Base-by-base conservation (phyloP, 1,140 invertebrate species). In the Brachystomella parvula region DNA sequence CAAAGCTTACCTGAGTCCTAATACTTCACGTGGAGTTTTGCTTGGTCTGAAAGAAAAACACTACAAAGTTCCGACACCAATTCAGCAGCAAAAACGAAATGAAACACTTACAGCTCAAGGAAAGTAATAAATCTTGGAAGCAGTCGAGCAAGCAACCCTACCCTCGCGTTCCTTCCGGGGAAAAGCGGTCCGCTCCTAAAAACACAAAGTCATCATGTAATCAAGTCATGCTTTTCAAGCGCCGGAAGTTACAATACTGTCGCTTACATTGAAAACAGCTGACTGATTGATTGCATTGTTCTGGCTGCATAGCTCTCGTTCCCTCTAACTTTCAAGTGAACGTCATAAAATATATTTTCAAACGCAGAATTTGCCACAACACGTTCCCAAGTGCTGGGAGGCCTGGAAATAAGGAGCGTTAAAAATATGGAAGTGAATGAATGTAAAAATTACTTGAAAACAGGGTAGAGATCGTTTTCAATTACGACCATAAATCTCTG, bases 241-340 rank as follows among this genome's bases (percentile, higher is more conserved):
- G n/a, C n/a, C n/a, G n/a, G n/a, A n/a, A n/a, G n/a, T n/a, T n/a
- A n/a, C n/a, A 39, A 19, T 53, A 17, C 49, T 6, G 49, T 53
- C 24, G 3, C 12, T 53, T 85, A 87, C 19, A 94, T 77, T 32
- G 85, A 85, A 0, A 86, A 84, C 35, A 94, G 79, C 75, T 93
- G 90, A 6, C 87, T 84, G 26, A 94, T 78, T 78, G 90, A 93
- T 63, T 83, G 87, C 24, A 92, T 76, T 15, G 87, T 86, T 70
- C 87, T 85, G 77, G 89, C 87, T 47, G 85, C 82, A 68, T 92
- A 78, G 33, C 88, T 83, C 12, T 85, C 84, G 75, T 87, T 84
- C 39, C 83, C 82, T 39, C 89, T 80, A 12, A 92, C 84, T 81
- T 89, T 88, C 82, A 86, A 86, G 77, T 92, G 89, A 75, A 84